Evolutionary conservation across 2,797 vertebrate species (phyloP), one percentile per base, ranked within the genome.

Genomic region (Knipowitschia caucasica): DNA sequence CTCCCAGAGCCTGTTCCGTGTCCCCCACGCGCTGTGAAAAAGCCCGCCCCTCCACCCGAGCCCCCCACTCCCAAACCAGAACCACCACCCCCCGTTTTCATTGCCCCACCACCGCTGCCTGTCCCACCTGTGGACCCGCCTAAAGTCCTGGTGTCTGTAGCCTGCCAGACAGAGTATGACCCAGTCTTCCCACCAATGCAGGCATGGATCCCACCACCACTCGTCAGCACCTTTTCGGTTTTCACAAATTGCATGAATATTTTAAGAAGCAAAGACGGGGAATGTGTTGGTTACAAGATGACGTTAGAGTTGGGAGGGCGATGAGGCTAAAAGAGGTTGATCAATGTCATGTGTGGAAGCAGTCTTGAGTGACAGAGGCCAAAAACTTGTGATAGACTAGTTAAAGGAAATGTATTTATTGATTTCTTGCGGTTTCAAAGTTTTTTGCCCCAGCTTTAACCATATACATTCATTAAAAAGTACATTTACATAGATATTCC

Each of bases 131-230:
- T 85, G 81, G 87, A 86, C 68, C 63, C 69, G 27, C 79, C 86
- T 56, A 93, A 83, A 73, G 59, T 82, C n/a, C 58, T 90, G 75
- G 88, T 92, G 67, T 96, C 94, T 44, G 86, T 95, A 79, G 92
- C 90, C 82, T 95, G 94, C 80, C 95, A 98, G 77, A 97, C 94
- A 0, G 92, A 93, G 39, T 92, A 92, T 53, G 91, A 91, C 43
- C 84, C 88, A 46, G 64, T 92, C 86, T 92, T 92, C 82, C 84
- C 84, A 69, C 77, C 88, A 4, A 77, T 89, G 73, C 91, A 95
- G 93, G 92, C 94, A 94, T 69, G 92, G 77, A 59, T 44, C 53
- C 39, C 34, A n/a, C 61, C 20, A 21, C 18, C 36, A 39, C 4
- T 58, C 61, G 71, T 49, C 57, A 56, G 14, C 50, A 33, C 44